These are phyloP conservation scores for Gobiocypris rarus DNA, from an alignment of 2,113 vertebrate genomes.

Conservation along the genomic window DNA sequence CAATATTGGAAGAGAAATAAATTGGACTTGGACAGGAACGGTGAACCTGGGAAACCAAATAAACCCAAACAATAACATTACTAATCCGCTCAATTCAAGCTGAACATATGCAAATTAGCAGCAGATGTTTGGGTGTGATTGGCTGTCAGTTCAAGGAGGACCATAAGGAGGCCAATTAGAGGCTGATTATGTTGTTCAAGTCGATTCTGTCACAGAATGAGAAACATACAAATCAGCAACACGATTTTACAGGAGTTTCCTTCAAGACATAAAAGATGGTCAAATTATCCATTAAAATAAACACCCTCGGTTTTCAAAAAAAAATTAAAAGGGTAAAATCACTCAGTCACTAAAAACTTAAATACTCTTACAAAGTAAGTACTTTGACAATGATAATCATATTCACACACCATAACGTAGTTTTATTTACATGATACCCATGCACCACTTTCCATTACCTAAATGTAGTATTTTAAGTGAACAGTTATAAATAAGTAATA, in stretches of 20 bases:
- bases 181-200: slow-evolving; percentile 32
- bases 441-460: neutral
- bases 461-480: neutral
- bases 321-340: neutral
- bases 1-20: neutral
- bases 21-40: neutral
- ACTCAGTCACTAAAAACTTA: neutral
- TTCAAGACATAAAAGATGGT: neutral
- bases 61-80: slow-evolving; percentile 21
- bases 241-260: neutral
- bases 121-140: slow-evolving; percentile 43
- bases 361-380: neutral
- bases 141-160: slow-evolving; percentile 37
- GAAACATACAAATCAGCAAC: neutral
- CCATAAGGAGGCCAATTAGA: slow-evolving; percentile 44
- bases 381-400: neutral
- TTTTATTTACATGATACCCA: neutral
- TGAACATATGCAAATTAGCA: slow-evolving; percentile 21
- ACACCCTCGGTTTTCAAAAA: neutral
- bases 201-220: slow-evolving; percentile 11
- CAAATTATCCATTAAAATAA: neutral
- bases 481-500: neutral
- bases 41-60: slow-evolving; percentile 19
- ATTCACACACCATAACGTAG: neutral
- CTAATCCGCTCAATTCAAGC: slow-evolving; percentile 29